Percentiles rank a stretch among this genome's conserved stretches.
These are phyloP conservation scores for Suricata suricatta DNA, from an alignment of 2,113 vertebrate species.

Conservation along the genomic window DNA sequence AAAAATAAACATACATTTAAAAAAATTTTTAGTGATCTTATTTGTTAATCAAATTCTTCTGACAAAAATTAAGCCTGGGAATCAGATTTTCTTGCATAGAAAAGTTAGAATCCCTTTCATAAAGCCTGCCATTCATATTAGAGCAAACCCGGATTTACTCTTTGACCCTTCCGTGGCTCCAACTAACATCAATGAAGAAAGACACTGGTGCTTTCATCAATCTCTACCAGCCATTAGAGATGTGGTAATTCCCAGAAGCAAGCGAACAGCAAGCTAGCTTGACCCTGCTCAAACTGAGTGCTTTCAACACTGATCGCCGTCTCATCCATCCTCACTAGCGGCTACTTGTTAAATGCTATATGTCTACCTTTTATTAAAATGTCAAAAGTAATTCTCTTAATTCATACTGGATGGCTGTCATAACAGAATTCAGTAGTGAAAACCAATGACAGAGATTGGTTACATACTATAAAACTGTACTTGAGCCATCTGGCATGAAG, in stretches of 20 bases:
- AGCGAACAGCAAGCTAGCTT: not conserved
- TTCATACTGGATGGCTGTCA: conserved; percentile 55
- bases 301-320: conserved; percentile 16
- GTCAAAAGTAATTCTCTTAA: conserved; percentile 61
- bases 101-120: conserved; percentile 20
- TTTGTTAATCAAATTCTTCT: conserved; percentile 3
- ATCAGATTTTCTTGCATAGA: not conserved
- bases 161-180: not conserved
- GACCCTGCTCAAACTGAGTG: not conserved
- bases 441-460: conserved; percentile 40
- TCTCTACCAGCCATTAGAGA: not conserved
- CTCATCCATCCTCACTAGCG: not conserved
- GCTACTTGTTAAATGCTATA: conserved; percentile 37
- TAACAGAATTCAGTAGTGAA: conserved; percentile 59
- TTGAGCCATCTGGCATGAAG: conserved; percentile 28
- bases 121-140: not conserved
- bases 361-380: conserved; percentile 68
- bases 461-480: not conserved
- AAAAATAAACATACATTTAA: not conserved
- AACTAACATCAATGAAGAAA: not conserved
- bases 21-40: not conserved
- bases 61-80: conserved; percentile 7
- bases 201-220: not conserved
- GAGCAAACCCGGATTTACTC: not conserved
- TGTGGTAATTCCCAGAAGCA: conserved; percentile 1